Evolutionary conservation across 2,113 vertebrate genomes (phyloP).

Genomic region (Colius striatus): DNA sequence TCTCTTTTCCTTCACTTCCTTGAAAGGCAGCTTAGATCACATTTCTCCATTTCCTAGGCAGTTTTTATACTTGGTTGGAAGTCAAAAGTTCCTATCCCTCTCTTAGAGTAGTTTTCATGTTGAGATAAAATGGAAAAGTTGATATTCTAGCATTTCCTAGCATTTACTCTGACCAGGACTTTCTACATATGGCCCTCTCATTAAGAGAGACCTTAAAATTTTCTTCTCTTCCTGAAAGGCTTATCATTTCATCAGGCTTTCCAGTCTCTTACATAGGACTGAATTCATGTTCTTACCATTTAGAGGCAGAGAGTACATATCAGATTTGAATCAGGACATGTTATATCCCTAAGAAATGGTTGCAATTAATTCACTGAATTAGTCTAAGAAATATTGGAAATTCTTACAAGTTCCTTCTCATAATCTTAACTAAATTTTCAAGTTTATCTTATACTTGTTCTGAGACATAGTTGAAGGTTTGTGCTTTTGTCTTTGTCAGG

Average conservation of each 20-base stretch:
- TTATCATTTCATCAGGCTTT: neutral
- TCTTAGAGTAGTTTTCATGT: neutral
- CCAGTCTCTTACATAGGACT: neutral
- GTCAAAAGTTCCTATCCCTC: neutral
- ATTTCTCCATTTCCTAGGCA: neutral
- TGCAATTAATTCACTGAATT: neutral
- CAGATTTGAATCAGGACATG: neutral
- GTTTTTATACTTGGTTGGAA: neutral
- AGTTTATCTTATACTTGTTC: neutral
- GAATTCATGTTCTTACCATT: neutral
- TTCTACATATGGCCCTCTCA: neutral
- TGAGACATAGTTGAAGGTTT: neutral
- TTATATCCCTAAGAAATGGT: neutral
- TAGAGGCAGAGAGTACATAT: neutral
- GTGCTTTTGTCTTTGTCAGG: neutral
- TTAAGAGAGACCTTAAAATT: neutral
- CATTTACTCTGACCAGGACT: neutral
- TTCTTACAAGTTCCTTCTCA: fast-evolving
- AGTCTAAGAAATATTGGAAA: neutral
- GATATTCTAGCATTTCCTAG: neutral
- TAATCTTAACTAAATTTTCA: neutral
- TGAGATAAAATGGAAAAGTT: neutral
- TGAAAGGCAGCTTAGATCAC: neutral
- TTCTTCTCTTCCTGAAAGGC: neutral
- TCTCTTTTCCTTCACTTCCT: neutral